Percentiles rank a stretch among this genome's conserved stretches.
These are phyloP conservation scores for Hetaerina americana DNA, from an alignment of 1,140 invertebrate species.

Conservation along the genomic window DNA sequence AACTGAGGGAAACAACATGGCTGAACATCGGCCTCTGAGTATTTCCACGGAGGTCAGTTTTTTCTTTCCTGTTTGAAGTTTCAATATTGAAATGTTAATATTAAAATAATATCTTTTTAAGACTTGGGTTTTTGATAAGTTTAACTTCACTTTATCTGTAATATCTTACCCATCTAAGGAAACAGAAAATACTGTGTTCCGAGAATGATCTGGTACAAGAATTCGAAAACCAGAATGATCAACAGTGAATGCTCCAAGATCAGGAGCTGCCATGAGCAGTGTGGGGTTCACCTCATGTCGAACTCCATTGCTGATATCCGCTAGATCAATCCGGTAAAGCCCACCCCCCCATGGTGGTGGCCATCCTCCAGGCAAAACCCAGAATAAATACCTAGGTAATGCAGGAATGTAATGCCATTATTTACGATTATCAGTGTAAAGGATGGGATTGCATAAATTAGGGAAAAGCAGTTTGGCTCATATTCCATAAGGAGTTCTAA, in stretches of 20 bases:
- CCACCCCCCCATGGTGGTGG: conserved; percentile 35
- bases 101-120: no score
- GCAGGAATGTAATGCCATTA: background rate
- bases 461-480: background rate
- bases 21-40: conserved; percentile 61
- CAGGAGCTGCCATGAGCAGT: conserved; percentile 41
- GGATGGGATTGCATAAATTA: background rate
- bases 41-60: conserved; percentile 55
- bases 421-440: conserved; percentile 4
- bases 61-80: conserved; percentile 30
- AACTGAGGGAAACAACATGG: conserved; percentile 60
- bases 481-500: background rate
- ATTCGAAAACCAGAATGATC: conserved; percentile 70
- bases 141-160: no score
- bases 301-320: conserved; percentile 51
- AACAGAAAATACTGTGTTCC: conserved; percentile 65
- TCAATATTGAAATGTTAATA: no score
- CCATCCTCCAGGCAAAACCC: conserved; percentile 41
- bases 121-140: no score
- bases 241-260: conserved; percentile 58
- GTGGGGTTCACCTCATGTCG: conserved; percentile 41
- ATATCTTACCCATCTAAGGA: conserved; percentile 68
- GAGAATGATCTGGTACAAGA: conserved; percentile 53
- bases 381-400: conserved; percentile 59
- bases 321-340: conserved; percentile 64